Conservation (phyloP, 2,888 invertebrate genomes). For the Nephrocerus scutellatus region DNA sequence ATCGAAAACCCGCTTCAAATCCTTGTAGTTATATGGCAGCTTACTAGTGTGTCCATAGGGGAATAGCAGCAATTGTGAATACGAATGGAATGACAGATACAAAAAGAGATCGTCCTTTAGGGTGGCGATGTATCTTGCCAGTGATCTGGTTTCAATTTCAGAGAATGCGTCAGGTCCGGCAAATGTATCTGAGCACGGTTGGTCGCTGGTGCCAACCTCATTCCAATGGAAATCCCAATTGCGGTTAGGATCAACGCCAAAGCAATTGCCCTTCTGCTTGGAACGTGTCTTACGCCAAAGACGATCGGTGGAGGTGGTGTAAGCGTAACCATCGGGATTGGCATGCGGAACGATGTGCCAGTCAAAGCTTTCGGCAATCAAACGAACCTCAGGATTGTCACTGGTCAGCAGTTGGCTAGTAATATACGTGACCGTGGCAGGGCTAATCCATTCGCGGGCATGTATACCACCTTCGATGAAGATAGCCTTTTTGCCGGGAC, state of each 20-base stretch:
- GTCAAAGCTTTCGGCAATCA: conserved; percentile 54
- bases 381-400: conserved; percentile 47
- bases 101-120: conserved; percentile 52
- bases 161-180: conserved; percentile 54
- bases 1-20: conserved; percentile 46
- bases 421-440: conserved; percentile 58
- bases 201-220: conserved; percentile 50
- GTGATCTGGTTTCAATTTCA: conserved; percentile 51
- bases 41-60: conserved; percentile 62
- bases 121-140: conserved; percentile 53
- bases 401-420: conserved; percentile 57
- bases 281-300: conserved; percentile 61
- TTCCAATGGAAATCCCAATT: conserved; percentile 62
- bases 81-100: conserved; percentile 71
- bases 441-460: conserved; percentile 70
- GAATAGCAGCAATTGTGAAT: conserved; percentile 61
- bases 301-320: conserved; percentile 57
- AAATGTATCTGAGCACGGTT: conserved; percentile 47
- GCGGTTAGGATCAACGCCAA: conserved; percentile 58
- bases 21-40: conserved; percentile 51
- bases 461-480: conserved; percentile 62
- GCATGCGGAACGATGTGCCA: conserved; percentile 69
- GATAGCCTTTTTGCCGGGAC: conserved; percentile 47
- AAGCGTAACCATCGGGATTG: conserved; percentile 72
- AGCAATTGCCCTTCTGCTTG: conserved; percentile 41